Base-by-base conservation (phyloP, 1,140 invertebrate genomes). In the Battus philenor region DNA sequence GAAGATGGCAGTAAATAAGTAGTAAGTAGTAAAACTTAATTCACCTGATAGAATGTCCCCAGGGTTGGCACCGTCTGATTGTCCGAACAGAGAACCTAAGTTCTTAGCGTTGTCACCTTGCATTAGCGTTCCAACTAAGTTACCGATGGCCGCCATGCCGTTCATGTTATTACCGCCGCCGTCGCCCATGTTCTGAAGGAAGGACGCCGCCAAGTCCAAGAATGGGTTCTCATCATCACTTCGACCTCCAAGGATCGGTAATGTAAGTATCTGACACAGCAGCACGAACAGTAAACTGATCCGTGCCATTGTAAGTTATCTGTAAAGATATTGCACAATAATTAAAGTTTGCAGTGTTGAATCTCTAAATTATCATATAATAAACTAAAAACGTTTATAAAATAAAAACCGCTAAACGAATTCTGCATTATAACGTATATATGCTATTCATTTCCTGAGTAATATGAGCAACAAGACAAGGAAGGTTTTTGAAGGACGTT, bases 61-160 rank as follows among this genome's bases (percentile, higher is more conserved):
- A 32, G 65, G 62, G 30, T 70, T 61, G 2, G 46, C 60, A 0
- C 59, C 65, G 18, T 70, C 55, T 1, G 66, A 59, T 31, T 77
- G 77, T 11, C 74, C 80, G 7, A 85, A 53, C 43, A 80, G 41
- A 1, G 78, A 59, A 3, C 77, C 83, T 3, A 80, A 18, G 26
- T 84, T 76, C 47, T 85, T 78, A 2, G 64, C 87, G 17, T 79
- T 85, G 24, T 87, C 88, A 15, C 88, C 87, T 53, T 90, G 88
- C 87, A 91, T 87, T 3, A 91, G 72, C 17, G 57, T 86, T 2
- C 87, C 87, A n/a, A 90, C 58, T 0, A 90, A 68, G 9, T 79
- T 87, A 1, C 86, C 88, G 0, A 86, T 65, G 0, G 71, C 76
- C n/a, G 58, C 86, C 33, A 75, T 46, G 0, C 77, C 84, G 13